Evolutionary conservation across 1,140 invertebrate genomes (phyloP), one percentile per base, ranked within the genome.

Genomic region (Steinernema khuongi): DNA sequence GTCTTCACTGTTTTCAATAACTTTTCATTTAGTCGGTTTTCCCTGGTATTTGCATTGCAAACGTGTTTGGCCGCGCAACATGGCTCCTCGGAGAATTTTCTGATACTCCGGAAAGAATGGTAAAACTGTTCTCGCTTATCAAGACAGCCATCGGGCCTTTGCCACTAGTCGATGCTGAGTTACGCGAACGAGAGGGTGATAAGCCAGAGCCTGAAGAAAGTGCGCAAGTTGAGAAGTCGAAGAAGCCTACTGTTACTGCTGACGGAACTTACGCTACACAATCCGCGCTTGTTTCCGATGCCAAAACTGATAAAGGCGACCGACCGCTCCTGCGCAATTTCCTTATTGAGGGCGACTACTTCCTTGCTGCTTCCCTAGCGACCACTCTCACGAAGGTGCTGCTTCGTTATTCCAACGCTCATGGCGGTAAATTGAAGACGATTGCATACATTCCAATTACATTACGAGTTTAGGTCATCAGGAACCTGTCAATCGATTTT

Each of bases 191-290:
- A 71, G 80, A 86, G 2, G 32, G 80, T 88, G 90, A 82, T 88
- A 90, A 72, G 86, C 89, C 22, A 90, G 90, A 0, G 7, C 85
- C 88, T 71, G 86, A 89, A 83, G 84, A 83, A 4, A 84, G 85
- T 17, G 80, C 68, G 77, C 72, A 88, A 83, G 82, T 19, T n/a
- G n/a, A 75, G 73, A 75, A 36, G n/a, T n/a, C 36, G 1, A 30
- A 76, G 44, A 4, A 67, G 73, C 26, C 50, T 17, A 72, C 26
- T 32, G 93, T 97, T n/a, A 96, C 94, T 36, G 94, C 94, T 30
- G 96, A 99, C 89, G 97, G 97, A 50, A 97, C 96, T 1, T 99
- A 99, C 86, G 96, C 95, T 31, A 93, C 94, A 1, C 96, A 99
- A 86, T 97, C 94, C 79, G 94, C 94, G 68, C 96, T 99, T 85